Base-by-base conservation (phyloP, 2,888 invertebrate genomes). In the Eupithecia vulgata region DNA sequence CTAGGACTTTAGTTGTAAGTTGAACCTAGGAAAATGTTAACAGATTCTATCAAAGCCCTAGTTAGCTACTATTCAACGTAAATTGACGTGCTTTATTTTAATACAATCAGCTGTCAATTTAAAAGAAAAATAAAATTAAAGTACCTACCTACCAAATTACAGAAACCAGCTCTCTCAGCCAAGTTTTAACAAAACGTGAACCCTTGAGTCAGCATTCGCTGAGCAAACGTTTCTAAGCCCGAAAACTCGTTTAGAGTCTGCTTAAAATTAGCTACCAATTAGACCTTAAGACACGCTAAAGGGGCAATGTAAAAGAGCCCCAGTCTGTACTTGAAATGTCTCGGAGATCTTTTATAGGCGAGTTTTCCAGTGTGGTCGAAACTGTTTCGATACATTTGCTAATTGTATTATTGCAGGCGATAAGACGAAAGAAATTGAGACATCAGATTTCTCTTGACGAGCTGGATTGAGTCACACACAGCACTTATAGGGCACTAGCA, bases 201-300 rank as follows among this genome's bases (percentile, higher is more conserved):
- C 40, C 37, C 66, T 66, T 57, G 57, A 57, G 40, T 66, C 66
- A 66, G 42, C 37, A 45, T 21, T n/a, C 40, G 25, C 61, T 42
- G 66, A 42, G 15, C 25, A 42, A 40, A 40, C 37, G 40, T 34
- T 61, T 34, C 61, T 34, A 61, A 61, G 34, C 61, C 34, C 61
- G 17, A 34, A 30, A 61, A 61, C 15, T 34, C 61, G 61, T 61
- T 61, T 30, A 34, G 61, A 15, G 61, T 61, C 61, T 34, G 61
- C 61, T 61, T 30, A 30, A 61, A 61, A 61, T 61, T 34, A 8
- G 61, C 61, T 61, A 30, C 61, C 61, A 61, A 61, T 61, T 34
- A 61, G 61, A 61, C 30, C 15, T 61, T 61, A 34, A 34, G 34
- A 52, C 21, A 21, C n/a, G 3, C 0, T 48, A 21, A 48, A 52